These are phyloP conservation scores for Diplosoma virens DNA, from an alignment of 23 tunicate genomes.

Conservation along the genomic window DNA sequence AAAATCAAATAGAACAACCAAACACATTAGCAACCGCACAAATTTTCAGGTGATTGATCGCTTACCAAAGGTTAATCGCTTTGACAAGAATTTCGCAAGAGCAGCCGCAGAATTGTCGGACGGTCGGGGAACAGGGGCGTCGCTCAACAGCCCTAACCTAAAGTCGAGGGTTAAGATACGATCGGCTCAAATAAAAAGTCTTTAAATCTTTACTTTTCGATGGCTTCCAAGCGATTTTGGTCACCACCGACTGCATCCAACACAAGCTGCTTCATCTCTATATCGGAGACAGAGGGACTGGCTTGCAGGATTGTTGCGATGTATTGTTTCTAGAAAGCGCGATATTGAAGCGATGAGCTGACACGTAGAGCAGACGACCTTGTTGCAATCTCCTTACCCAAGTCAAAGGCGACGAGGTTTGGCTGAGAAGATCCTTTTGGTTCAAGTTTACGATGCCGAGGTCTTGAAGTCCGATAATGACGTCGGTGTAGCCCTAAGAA, in stretches of 20 bases:
- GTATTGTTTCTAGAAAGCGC: conserved; percentile 59
- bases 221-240: conserved; percentile 34
- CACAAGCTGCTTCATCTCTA: conserved; percentile 33
- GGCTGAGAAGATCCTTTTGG: conserved; percentile 11
- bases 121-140: conserved; percentile 30
- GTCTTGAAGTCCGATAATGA: conserved; percentile 54
- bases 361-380: neutral
- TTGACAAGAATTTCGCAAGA: conserved; percentile 51
- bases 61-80: conserved; percentile 65
- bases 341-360: too few relatives aligned
- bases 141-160: conserved; percentile 68
- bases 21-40: too few relatives aligned
- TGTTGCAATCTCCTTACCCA: conserved; percentile 43
- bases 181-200: neutral
- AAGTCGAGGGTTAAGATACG: neutral
- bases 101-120: conserved; percentile 50
- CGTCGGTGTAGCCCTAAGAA: conserved; percentile 69
- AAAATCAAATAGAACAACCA: too few relatives aligned
- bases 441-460: conserved; percentile 46
- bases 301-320: conserved; percentile 24
- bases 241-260: conserved; percentile 47
- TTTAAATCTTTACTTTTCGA: conserved; percentile 35
- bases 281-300: conserved; percentile 25
- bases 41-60: too few relatives aligned
- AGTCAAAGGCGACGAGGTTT: conserved; percentile 39